Percentiles rank a stretch among this genome's conserved stretches.
phyloP scores from a whole-genome alignment of 2,113 vertebrate species.

The Illadopsis cleaveri region DNA sequence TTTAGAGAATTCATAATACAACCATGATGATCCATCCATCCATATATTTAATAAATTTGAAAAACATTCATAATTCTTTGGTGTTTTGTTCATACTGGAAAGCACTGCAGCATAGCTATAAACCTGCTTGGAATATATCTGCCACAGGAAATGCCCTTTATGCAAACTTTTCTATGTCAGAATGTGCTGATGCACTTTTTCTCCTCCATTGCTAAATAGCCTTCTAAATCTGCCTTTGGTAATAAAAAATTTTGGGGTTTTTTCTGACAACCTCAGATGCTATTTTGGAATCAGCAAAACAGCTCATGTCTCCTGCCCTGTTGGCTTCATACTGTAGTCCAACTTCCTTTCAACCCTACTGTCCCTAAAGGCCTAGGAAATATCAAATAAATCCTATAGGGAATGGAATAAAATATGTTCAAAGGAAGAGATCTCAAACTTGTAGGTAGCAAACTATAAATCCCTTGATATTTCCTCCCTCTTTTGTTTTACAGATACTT shows the following conservation, averaged over 20 bases:
- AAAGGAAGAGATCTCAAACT: not conserved
- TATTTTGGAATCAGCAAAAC: not conserved
- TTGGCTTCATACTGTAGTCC: not conserved
- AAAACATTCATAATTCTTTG: not conserved
- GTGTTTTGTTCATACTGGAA: not conserved
- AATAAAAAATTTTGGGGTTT: not conserved
- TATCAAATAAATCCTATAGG: not conserved
- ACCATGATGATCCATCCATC: not conserved
- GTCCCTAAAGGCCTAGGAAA: slow-evolving; percentile 2
- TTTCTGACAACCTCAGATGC: not conserved
- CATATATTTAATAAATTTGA: not conserved
- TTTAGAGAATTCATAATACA: not conserved
- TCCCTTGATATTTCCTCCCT: not conserved
- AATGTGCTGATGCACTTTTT: not conserved
- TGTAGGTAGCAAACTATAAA: not conserved
- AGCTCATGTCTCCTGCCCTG: not conserved
- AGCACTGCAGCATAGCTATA: not conserved
- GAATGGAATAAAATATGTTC: not conserved
- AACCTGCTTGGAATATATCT: not conserved
- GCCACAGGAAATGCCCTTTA: not conserved
- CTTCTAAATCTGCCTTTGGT: not conserved
- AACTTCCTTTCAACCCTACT: not conserved
- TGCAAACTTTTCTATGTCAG: not conserved
- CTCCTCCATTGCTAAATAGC: not conserved
- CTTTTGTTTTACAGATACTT: slow-evolving; percentile 13